Evolutionary conservation across 2,113 vertebrate species (phyloP), one percentile per base, ranked within the genome.

Genomic region (Vombatus ursinus): DNA sequence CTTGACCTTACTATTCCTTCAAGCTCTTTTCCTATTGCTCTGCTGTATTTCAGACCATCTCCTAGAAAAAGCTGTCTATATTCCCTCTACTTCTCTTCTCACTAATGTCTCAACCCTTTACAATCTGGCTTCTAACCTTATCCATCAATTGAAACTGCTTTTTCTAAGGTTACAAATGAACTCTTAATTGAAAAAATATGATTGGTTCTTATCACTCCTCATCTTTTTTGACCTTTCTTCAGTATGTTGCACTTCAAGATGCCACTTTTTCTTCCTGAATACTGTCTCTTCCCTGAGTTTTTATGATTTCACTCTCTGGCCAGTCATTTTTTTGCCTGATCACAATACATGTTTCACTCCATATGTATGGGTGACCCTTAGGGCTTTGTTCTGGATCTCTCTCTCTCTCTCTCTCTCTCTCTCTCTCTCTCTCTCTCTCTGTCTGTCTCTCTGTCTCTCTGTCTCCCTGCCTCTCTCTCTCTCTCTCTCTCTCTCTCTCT

Each of bases 351-450:
- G 61, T n/a, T 31, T 37, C 61, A 14, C 14, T 68, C 14, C 61
- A 16, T 68, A n/a, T 68, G 0, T n/a, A 68, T 68, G 12, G 26
- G 0, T 61, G 28, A 14, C 26, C 28, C 57, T 61, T 61, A 61
- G 28, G 57, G 0, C 28, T 61, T 61, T 68, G 61, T 68, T 68
- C 28, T 57, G 26, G 25, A 26, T n/a, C 31, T 37, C 31, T 14
- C 61, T 68, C 12, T 68, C 31, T 68, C 28, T 31, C 54, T 28
- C 10, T 10, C 26, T 28, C 8, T 57, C 54, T 57, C 25, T 22
- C 8, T 3, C 9, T 10, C 9, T 10, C 26, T 28, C 25, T 2
- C 0, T 8, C 54, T 28, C 54, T 25, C 1, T 6, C 5, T 4
- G 4, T 52, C 14, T 52, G 2, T 28, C 7, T 28, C 54, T 12